Evolutionary conservation across 2,113 vertebrate species (phyloP).

Genomic region (Microcebus murinus): DNA sequence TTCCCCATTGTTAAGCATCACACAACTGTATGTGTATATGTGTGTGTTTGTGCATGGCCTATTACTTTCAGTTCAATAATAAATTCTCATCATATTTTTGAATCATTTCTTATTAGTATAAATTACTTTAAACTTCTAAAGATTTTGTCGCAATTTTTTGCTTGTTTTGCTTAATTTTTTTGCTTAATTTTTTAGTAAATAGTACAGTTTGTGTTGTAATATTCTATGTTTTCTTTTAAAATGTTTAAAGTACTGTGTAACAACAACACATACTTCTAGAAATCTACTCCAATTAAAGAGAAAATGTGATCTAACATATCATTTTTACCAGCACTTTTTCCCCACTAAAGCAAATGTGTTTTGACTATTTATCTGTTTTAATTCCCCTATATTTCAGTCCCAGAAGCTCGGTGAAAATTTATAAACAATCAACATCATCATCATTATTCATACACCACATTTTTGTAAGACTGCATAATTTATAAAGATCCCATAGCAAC

Average conservation of each 20-base stretch:
- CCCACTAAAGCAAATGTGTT: neutral
- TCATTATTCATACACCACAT: neutral
- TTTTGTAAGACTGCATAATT: neutral
- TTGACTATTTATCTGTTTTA: slow-evolving; percentile 5
- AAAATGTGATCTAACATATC: neutral
- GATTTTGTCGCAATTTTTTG: neutral
- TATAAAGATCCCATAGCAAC: neutral
- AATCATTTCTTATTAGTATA: neutral
- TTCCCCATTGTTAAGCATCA: neutral
- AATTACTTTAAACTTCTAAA: neutral
- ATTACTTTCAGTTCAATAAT: neutral
- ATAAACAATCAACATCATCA: neutral
- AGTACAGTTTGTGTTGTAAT: neutral
- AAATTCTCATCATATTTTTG: neutral
- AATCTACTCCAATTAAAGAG: neutral
- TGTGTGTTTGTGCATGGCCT: neutral
- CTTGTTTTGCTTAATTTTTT: neutral
- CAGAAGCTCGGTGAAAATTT: neutral
- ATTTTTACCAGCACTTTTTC: neutral
- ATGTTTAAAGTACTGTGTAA: neutral
- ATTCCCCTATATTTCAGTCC: neutral
- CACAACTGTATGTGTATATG: neutral
- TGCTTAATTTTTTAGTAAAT: neutral
- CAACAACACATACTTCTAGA: neutral
- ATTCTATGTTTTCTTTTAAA: neutral